Percentiles rank a stretch among this genome's conserved stretches.
phyloP scores from a whole-genome alignment of 2,113 vertebrate species.

The Progne subis region DNA sequence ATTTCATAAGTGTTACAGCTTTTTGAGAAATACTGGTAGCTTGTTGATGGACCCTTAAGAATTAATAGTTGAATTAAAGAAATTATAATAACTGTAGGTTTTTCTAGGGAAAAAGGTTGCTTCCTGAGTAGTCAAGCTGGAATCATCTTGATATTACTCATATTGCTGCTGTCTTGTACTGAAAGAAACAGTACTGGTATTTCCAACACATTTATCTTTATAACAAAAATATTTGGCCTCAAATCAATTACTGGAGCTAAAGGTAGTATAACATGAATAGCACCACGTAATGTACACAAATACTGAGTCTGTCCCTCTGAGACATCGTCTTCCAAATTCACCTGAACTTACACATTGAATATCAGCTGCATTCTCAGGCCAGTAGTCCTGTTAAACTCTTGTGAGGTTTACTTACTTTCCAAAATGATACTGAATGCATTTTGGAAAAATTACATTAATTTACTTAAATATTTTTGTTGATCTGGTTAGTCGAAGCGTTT shows the following conservation, averaged over 20 bases:
- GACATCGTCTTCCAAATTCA: not conserved
- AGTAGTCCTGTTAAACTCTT: not conserved
- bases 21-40: not conserved
- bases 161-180: not conserved
- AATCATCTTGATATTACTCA: not conserved
- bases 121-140: not conserved
- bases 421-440: not conserved
- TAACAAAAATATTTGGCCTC: not conserved
- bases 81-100: not conserved
- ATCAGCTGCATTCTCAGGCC: not conserved
- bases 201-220: not conserved
- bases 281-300: fast-evolving
- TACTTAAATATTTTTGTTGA: not conserved
- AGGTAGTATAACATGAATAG: not conserved
- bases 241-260: not conserved
- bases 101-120: not conserved
- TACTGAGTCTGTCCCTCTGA: not conserved
- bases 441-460: not conserved
- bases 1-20: not conserved
- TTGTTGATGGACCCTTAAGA: not conserved
- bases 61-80: not conserved
- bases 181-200: not conserved
- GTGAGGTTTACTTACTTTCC: not conserved
- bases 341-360: not conserved
- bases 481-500: not conserved